A percentile compares a stretch with the other conserved stretches of the same genome.
Conservation (phyloP, 2,113 vertebrate genomes). For the Jacana jacana region DNA sequence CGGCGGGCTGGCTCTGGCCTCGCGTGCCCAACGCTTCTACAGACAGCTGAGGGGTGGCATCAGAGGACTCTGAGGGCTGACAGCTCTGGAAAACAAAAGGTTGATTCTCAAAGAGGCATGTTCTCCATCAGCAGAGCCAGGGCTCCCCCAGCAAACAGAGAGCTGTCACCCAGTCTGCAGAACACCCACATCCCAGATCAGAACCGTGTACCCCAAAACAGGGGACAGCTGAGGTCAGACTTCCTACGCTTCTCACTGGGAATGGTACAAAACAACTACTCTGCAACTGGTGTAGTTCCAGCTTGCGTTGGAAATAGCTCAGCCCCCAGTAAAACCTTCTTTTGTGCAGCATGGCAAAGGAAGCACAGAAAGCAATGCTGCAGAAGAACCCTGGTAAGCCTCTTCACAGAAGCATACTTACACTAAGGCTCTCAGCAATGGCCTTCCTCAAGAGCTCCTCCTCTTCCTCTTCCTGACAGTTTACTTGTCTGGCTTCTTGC, state of each 20-base stretch:
- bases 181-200: not conserved
- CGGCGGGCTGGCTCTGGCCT: slow-evolving; percentile 45
- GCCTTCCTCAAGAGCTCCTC: slow-evolving; percentile 87
- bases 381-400: slow-evolving; percentile 40
- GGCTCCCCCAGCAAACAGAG: not conserved
- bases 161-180: not conserved
- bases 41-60: slow-evolving; percentile 51
- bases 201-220: not conserved
- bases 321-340: not conserved
- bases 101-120: not conserved
- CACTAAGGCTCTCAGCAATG: slow-evolving; percentile 88
- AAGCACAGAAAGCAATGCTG: not conserved
- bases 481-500: slow-evolving; percentile 83
- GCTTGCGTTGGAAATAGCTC: not conserved
- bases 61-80: slow-evolving; percentile 58
- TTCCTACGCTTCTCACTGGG: not conserved
- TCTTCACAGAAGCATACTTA: slow-evolving; percentile 74
- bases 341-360: not conserved
- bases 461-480: slow-evolving; percentile 82
- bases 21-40: not conserved
- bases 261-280: not conserved
- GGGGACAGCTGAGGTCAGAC: not conserved
- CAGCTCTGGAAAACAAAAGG: slow-evolving; percentile 78
- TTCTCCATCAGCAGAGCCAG: not conserved
- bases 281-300: not conserved